Conservation (phyloP, 2,113 vertebrate genomes). For the Chionis minor region DNA sequence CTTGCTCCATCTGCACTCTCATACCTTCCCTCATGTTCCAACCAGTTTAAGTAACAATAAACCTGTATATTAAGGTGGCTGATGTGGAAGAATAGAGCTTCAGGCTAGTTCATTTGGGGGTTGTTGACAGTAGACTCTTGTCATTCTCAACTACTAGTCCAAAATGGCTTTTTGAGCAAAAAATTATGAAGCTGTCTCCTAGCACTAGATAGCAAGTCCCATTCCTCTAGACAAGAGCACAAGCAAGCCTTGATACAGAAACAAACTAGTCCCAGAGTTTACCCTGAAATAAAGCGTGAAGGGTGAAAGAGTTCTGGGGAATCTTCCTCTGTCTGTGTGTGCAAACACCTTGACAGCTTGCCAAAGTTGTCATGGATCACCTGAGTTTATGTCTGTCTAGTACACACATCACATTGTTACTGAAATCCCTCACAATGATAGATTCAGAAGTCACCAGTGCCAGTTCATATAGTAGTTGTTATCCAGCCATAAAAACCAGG, state of each 20-base stretch:
- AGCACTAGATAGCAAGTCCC: background rate
- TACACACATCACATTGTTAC: background rate
- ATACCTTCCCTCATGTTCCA: background rate
- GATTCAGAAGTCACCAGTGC: background rate
- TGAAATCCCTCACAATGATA: background rate
- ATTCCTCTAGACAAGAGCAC: background rate
- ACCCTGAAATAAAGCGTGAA: background rate
- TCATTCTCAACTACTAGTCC: background rate
- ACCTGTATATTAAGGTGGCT: background rate
- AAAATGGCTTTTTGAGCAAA: background rate
- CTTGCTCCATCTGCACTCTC: background rate
- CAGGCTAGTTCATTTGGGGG: background rate
- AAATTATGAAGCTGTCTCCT: background rate
- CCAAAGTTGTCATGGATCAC: background rate
- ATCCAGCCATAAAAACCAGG: background rate
- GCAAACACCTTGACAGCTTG: background rate
- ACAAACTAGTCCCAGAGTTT: background rate
- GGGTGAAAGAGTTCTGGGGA: background rate
- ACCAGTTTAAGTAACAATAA: background rate
- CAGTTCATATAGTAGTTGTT: background rate
- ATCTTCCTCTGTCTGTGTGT: background rate
- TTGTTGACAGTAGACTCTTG: background rate
- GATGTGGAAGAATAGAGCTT: background rate
- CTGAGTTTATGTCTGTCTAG: background rate
- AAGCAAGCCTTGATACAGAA: background rate